phyloP scores from a whole-genome alignment of 2,113 vertebrate genomes.

The Gallinago media region DNA sequence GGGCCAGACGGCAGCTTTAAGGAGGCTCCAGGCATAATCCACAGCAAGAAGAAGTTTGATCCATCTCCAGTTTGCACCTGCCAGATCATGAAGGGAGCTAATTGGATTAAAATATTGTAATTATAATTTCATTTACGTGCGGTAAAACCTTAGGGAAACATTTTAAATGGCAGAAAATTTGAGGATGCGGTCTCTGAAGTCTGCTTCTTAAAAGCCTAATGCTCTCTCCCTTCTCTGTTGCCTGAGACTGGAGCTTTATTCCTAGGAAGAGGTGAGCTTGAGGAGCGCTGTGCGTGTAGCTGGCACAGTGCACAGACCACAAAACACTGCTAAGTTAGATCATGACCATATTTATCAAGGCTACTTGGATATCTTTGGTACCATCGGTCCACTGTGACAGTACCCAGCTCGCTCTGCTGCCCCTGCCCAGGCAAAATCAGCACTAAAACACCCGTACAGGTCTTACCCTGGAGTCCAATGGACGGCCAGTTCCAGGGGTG shows the following conservation, averaged over 20 bases:
- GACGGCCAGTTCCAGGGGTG: background rate
- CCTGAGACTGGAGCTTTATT: constrained; percentile 1
- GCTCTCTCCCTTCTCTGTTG: background rate
- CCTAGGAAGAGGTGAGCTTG: background rate
- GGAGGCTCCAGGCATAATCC: constrained; percentile 61
- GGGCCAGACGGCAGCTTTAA: constrained; percentile 17
- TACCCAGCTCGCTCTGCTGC: background rate
- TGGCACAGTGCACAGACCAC: background rate
- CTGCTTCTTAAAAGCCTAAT: constrained; percentile 39
- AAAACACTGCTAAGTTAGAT: background rate
- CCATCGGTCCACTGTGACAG: background rate
- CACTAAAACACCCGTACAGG: background rate
- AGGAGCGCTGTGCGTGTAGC: background rate
- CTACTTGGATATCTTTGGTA: background rate
- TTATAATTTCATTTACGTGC: constrained; percentile 57
- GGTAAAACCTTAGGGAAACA: constrained; percentile 60
- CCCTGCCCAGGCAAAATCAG: background rate
- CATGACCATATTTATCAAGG: background rate
- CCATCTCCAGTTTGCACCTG: constrained; percentile 68
- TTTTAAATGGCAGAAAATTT: constrained; percentile 62
- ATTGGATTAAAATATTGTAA: constrained; percentile 72
- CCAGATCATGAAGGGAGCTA: constrained; percentile 62
- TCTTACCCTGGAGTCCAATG: background rate
- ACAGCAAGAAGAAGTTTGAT: constrained; percentile 43
- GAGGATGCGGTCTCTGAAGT: constrained; percentile 38